Conservation (phyloP, 2,888 invertebrate genomes). For the Caenorhabditis angaria region DNA sequence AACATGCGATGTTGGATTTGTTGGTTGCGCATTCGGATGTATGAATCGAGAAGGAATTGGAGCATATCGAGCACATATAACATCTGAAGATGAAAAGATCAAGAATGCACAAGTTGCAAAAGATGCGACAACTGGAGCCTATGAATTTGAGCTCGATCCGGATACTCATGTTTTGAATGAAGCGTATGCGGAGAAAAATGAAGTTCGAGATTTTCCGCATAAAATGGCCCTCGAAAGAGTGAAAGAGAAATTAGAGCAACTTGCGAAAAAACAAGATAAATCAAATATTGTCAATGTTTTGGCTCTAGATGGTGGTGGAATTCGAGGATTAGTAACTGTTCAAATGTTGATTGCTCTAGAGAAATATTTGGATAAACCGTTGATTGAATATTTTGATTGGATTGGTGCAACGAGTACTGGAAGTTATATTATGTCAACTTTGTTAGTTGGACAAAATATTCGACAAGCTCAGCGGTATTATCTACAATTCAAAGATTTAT, state of each 20-base stretch:
- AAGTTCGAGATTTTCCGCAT: slow-evolving; percentile 44
- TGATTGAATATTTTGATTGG: slow-evolving; percentile 85
- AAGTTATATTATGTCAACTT: slow-evolving; percentile 86
- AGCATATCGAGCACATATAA: slow-evolving; percentile 27
- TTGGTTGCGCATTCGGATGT: slow-evolving; percentile 67
- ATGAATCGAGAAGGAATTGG: slow-evolving; percentile 46
- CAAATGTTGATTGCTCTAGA: slow-evolving; percentile 66
- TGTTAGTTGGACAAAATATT: slow-evolving; percentile 78
- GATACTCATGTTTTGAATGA: slow-evolving; percentile 47
- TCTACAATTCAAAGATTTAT: slow-evolving; percentile 90
- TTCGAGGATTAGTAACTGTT: slow-evolving; percentile 78
- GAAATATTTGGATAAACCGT: slow-evolving; percentile 57
- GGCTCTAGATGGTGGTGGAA: slow-evolving; percentile 96
- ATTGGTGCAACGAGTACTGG: slow-evolving; percentile 89
- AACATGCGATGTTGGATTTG: slow-evolving; percentile 57
- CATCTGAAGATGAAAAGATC: slow-evolving; percentile 26
- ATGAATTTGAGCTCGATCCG: slow-evolving; percentile 54
- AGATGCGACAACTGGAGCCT: slow-evolving; percentile 42
- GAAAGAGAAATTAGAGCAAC: slow-evolving; percentile 35
- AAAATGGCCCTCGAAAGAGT: slow-evolving; percentile 47
- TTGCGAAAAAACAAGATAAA: slow-evolving; percentile 49
- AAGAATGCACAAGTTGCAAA: slow-evolving; percentile 18
- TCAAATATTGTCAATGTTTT: slow-evolving; percentile 74
- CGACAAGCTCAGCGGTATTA: slow-evolving; percentile 88
- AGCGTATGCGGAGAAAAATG: slow-evolving; percentile 45